phyloP scores from a whole-genome alignment of 2,113 vertebrate species.

The Motacilla tschutschensis region DNA sequence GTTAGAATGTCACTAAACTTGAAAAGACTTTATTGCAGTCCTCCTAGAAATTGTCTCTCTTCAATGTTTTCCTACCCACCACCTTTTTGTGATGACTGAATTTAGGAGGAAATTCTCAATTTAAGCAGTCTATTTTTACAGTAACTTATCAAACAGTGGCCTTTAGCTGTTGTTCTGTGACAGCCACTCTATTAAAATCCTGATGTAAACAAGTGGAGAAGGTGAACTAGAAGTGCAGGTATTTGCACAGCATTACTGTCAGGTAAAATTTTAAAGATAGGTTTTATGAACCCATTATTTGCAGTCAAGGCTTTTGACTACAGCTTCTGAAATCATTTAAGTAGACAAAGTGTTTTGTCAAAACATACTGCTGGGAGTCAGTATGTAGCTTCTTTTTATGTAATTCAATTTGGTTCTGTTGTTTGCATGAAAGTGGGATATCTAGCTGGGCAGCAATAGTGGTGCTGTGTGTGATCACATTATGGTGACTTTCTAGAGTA shows the following conservation, averaged over 20 bases:
- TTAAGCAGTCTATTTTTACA: constrained; percentile 76
- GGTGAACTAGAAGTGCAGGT: constrained; percentile 78
- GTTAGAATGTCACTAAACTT: constrained; percentile 60
- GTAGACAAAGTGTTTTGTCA: constrained; percentile 85
- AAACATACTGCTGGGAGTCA: constrained; percentile 80
- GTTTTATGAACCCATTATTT: constrained; percentile 83
- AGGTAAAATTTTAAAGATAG: constrained; percentile 83
- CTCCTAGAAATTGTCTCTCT: constrained; percentile 45
- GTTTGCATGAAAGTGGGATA: constrained; percentile 70
- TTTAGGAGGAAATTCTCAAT: constrained; percentile 76
- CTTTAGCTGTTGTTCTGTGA: constrained; percentile 80
- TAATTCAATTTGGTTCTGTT: constrained; percentile 79
- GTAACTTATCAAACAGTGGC: constrained; percentile 79
- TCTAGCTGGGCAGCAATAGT: constrained; percentile 69
- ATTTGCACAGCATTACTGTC: constrained; percentile 82
- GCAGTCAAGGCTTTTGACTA: constrained; percentile 81
- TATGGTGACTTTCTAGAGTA: constrained; percentile 63
- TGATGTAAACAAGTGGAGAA: constrained; percentile 81
- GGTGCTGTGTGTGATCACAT: constrained; percentile 55
- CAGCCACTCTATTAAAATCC: constrained; percentile 81
- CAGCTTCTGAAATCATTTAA: constrained; percentile 84
- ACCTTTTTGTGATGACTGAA: constrained; percentile 67
- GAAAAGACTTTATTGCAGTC: constrained; percentile 41
- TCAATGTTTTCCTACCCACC: constrained; percentile 48
- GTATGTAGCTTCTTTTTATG: constrained; percentile 73